Base-by-base conservation (phyloP, 2,888 invertebrate species). In the Thyatira batis region DNA sequence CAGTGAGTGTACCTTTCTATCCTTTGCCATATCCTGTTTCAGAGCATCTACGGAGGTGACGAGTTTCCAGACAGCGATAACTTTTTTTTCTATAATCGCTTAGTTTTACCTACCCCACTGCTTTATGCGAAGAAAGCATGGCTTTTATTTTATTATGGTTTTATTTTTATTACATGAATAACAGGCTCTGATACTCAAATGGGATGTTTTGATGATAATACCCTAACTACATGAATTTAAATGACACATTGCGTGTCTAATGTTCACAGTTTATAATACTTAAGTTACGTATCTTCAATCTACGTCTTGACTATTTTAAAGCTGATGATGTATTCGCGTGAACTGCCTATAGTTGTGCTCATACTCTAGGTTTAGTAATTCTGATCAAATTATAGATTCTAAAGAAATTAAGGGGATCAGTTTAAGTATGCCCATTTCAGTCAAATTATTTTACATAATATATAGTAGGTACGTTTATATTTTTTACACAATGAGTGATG, bases 1-100 rank as follows among this genome's bases (percentile, higher is more conserved):
- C 96, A 96, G 96, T 96, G 93, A 96, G 96, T 95, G 80, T 61
- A 71, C 55, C 39, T 58, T 46, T 49, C 55, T 57, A 23, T 49
- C 20, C 21, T 11, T 45, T 30, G 49, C 45, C 45, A 11, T 21
- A 21, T 30, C 21, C 43, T 52, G n/a, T 44, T 23, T 62, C 46
- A 55, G 58, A 57, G 44, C 10, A 45, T 6, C 46, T 20, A 17
- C 46, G 21, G 11, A 21, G 11, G 21, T 21, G 45, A n/a, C 45
- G 8, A 45, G n/a, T n/a, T 45, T 45, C 11, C 21, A 45, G 45
- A 20, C 2, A n/a, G 20, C 10, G 20, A 45, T n/a, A 39, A 8
- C 33, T 39, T 39, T 6, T 39, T 39, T 39, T 39, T 6, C 2
- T 23, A 23, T 23, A 23, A 23, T 23, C 13, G 13, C 13, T n/a